These are phyloP conservation scores for Orchesella flavescens DNA, from an alignment of 2,888 invertebrate genomes.

Conservation along the genomic window DNA sequence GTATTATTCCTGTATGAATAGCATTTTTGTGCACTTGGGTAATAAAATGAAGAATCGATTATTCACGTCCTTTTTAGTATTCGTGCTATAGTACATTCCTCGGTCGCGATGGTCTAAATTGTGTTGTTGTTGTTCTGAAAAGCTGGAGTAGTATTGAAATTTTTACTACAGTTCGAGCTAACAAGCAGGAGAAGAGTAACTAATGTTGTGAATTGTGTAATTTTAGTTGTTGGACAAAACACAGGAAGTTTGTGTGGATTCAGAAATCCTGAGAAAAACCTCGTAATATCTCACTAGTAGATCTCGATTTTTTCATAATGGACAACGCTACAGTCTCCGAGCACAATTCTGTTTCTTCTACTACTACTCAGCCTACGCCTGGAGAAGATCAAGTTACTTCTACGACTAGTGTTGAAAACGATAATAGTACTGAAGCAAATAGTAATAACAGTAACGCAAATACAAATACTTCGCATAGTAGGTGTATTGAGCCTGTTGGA, in stretches of 20 bases:
- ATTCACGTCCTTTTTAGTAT: conserved; percentile 34
- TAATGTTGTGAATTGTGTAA: too few relatives aligned
- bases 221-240: conserved; percentile 41
- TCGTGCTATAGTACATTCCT: conserved; percentile 21
- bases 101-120: conserved; percentile 27
- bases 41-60: conserved; percentile 34
- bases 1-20: neutral
- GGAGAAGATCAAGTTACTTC: conserved; percentile 50
- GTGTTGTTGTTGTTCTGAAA: neutral
- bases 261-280: too few relatives aligned
- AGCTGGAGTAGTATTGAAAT: neutral
- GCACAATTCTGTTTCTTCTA: conserved; percentile 29
- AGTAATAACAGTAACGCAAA: conserved; percentile 31
- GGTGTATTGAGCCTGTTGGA: conserved; percentile 50
- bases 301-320: neutral
- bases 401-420: conserved; percentile 44
- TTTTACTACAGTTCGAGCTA: neutral
- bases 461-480: conserved; percentile 9
- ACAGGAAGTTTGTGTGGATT: too few relatives aligned
- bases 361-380: conserved; percentile 7
- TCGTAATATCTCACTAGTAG: too few relatives aligned
- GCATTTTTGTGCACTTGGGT: neutral
- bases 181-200: too few relatives aligned
- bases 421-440: conserved; percentile 29
- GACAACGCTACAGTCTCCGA: conserved; percentile 30